Evolutionary conservation across 2,888 invertebrate species (phyloP).

Genomic region (Hydriomena furcata): DNA sequence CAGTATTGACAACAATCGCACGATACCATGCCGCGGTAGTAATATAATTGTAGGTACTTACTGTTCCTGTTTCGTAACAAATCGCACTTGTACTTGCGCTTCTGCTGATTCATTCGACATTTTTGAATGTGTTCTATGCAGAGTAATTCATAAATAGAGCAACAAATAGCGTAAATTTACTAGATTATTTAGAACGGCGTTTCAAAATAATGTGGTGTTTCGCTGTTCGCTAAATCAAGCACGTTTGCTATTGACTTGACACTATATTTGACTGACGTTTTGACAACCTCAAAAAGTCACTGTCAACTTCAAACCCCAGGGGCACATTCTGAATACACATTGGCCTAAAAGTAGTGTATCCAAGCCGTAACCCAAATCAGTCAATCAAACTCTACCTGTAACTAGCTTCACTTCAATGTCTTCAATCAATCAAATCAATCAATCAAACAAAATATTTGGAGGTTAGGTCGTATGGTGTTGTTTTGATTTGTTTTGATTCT

Average conservation of each 20-base stretch:
- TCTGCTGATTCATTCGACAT: slow-evolving; percentile 61
- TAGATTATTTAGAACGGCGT: slow-evolving; percentile 10
- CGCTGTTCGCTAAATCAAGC: too few relatives aligned
- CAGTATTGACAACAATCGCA: neutral
- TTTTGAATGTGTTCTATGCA: slow-evolving; percentile 10
- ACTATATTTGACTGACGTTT: too few relatives aligned
- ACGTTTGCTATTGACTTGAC: too few relatives aligned
- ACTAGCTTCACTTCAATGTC: neutral
- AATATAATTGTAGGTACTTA: slow-evolving; percentile 84
- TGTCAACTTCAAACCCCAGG: too few relatives aligned
- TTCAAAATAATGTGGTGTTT: slow-evolving; percentile 11
- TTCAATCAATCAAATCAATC: neutral
- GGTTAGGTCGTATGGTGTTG: slow-evolving; percentile 55
- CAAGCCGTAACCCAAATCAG: too few relatives aligned
- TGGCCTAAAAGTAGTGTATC: too few relatives aligned
- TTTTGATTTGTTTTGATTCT: slow-evolving; percentile 11
- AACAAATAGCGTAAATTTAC: too few relatives aligned
- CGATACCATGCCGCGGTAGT: slow-evolving; percentile 34
- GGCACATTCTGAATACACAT: too few relatives aligned
- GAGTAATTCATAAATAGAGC: too few relatives aligned
- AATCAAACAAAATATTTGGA: slow-evolving; percentile 33
- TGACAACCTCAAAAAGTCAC: too few relatives aligned
- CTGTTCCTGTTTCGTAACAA: slow-evolving; percentile 92
- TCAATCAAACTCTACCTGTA: too few relatives aligned
- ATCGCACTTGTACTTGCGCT: slow-evolving; percentile 89